Conservation (phyloP, 1,140 invertebrate species). For the Macrotrachela quadricornifera region DNA sequence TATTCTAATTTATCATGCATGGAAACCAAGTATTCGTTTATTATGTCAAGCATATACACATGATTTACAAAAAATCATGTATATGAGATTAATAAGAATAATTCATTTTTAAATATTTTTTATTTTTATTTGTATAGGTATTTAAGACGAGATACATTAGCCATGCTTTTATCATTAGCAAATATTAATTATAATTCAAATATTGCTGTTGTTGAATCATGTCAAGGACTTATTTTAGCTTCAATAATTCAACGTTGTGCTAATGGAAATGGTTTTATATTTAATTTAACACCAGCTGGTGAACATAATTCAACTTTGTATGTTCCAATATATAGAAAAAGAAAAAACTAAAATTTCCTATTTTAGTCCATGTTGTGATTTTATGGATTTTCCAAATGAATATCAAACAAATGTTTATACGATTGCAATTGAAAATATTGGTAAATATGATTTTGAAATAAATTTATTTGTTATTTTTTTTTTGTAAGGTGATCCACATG, state of each 20-base stretch:
- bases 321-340: constrained; percentile 12
- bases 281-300: constrained; percentile 2
- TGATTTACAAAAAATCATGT: constrained; percentile 51
- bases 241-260: constrained; percentile 41
- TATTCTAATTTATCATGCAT: constrained; percentile 28
- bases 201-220: constrained; percentile 65
- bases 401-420: constrained; percentile 14
- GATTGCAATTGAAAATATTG: constrained; percentile 13
- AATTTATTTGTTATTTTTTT: neutral
- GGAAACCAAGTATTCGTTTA: constrained; percentile 48
- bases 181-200: constrained; percentile 54
- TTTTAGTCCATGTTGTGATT: constrained; percentile 35
- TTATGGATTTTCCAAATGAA: constrained; percentile 39
- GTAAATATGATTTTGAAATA: neutral
- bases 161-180: constrained; percentile 56
- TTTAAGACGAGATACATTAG: constrained; percentile 58
- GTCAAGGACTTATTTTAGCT: constrained; percentile 55
- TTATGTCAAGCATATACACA: constrained; percentile 52
- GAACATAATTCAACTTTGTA: neutral
- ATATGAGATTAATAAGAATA: constrained; percentile 13
- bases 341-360: neutral
- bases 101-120: constrained; percentile 3
- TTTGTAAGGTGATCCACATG: neutral
- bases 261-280: neutral
- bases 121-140: constrained; percentile 19